Base-by-base conservation (phyloP, 2,113 vertebrate species). In the Toxotes jaculatrix region DNA sequence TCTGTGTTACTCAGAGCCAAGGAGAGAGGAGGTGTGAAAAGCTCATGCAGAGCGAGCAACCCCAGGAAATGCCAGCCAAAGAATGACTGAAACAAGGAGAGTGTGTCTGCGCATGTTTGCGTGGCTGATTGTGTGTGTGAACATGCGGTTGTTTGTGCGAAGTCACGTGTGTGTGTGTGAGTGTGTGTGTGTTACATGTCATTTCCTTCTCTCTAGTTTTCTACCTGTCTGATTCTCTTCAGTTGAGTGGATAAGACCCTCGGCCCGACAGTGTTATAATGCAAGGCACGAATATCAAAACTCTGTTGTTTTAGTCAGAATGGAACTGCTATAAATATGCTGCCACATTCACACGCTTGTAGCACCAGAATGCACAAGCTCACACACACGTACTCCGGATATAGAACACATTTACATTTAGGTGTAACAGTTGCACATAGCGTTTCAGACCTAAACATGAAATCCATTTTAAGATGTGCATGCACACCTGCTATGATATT, bases 1-100 rank as follows among this genome's bases (percentile, higher is more conserved):
- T 93, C 92, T 56, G 84, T 88, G 88, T 69, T 90, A 77, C 87
- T 85, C 85, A 73, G 75, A 87, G 87, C 45, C 65, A 60, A 72
- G 40, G 74, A 87, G 62, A 77, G 85, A 87, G 87, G 87, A 91
- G 87, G 90, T 89, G 89, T 87, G 87, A 92, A 91, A 90, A 91
- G 85, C 89, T 89, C 82, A 75, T 51, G 84, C 74, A 85, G 84
- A 42, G 88, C 84, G 79, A 90, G 88, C 80, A 85, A 89, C 85
- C 89, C 87, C 71, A 73, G 85, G 89, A 92, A 90, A 87, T 82
- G 84, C 80, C 89, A 85, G 86, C 90, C 82, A 87, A 83, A 87
- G 77, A 90, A 83, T 71, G 85, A 92, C 82, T 84, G 85, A 82
- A 87, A 87, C 83, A 84, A 67, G 77, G 43, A 90, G 79, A 71